These are phyloP conservation scores for Xiphias gladius DNA, from an alignment of 2,113 vertebrate genomes.

Conservation along the genomic window DNA sequence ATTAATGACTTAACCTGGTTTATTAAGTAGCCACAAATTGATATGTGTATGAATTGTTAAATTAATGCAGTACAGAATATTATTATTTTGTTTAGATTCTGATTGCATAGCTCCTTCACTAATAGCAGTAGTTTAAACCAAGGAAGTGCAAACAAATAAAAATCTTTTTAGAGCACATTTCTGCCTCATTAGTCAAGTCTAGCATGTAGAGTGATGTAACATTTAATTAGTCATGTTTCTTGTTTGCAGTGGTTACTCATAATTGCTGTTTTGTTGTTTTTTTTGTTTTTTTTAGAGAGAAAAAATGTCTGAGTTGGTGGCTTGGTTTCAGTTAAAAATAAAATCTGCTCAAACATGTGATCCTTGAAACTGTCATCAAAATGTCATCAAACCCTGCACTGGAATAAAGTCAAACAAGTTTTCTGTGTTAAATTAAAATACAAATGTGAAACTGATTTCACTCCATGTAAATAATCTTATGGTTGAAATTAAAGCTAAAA, in stretches of 20 bases:
- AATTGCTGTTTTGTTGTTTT: neutral
- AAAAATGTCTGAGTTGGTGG: neutral
- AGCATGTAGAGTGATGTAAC: neutral
- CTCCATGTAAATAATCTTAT: neutral
- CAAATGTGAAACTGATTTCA: neutral
- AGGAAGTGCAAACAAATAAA: neutral
- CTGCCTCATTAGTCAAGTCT: neutral
- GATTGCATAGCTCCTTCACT: neutral
- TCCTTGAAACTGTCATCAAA: slow-evolving; percentile 1
- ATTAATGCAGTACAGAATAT: neutral
- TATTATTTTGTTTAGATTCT: neutral
- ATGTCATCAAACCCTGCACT: slow-evolving; percentile 3
- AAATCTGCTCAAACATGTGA: neutral
- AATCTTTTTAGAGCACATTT: neutral
- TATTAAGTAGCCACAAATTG: neutral
- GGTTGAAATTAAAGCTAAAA: slow-evolving; percentile 21
- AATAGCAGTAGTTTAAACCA: neutral
- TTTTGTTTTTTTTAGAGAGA: too few species aligned
- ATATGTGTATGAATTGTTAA: neutral
- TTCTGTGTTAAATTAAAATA: neutral
- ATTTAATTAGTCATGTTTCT: neutral
- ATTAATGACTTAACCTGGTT: neutral
- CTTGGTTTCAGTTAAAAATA: neutral
- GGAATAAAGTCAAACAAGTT: neutral
- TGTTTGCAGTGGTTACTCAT: neutral